Conservation (phyloP, 2,113 vertebrate species). For the Osmerus mordax region DNA sequence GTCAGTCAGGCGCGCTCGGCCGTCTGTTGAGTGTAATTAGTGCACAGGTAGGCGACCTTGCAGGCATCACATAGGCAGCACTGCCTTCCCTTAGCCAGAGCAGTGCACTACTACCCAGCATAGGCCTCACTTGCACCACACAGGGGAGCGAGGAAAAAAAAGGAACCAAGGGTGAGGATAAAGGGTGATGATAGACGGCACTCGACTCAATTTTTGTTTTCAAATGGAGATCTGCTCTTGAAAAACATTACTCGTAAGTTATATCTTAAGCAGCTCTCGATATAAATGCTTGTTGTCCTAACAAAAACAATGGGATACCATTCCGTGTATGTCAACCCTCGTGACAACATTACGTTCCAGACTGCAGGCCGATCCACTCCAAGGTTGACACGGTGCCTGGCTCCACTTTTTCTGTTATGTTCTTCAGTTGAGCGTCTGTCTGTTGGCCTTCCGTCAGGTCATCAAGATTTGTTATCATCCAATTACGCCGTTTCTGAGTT, state of each 20-base stretch:
- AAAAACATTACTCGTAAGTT: background rate
- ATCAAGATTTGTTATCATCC: conserved; percentile 37
- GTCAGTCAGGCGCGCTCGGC: conserved; percentile 36
- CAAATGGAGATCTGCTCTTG: too few relatives aligned
- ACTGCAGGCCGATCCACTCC: background rate
- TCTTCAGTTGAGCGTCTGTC: background rate
- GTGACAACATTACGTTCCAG: conserved; percentile 9
- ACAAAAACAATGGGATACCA: too few relatives aligned
- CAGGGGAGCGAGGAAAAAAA: too few relatives aligned
- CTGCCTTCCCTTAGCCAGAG: background rate
- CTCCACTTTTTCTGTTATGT: background rate
- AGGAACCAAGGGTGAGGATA: too few relatives aligned
- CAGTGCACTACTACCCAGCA: too few relatives aligned
- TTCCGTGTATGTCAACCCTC: too few relatives aligned
- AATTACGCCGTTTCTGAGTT: conserved; percentile 34
- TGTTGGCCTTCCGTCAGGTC: conserved; percentile 38
- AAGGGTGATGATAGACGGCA: too few relatives aligned
- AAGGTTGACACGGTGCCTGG: background rate
- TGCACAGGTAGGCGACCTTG: conserved; percentile 55
- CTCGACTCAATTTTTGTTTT: too few relatives aligned
- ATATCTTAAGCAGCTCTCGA: background rate
- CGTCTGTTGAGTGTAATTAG: conserved; percentile 57
- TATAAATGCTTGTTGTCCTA: too few relatives aligned
- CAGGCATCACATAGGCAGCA: conserved; percentile 9
- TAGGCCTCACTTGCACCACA: too few relatives aligned